Evolutionary conservation across 1,140 invertebrate species (phyloP).

Genomic region (Caenorhabditis brenneri): DNA sequence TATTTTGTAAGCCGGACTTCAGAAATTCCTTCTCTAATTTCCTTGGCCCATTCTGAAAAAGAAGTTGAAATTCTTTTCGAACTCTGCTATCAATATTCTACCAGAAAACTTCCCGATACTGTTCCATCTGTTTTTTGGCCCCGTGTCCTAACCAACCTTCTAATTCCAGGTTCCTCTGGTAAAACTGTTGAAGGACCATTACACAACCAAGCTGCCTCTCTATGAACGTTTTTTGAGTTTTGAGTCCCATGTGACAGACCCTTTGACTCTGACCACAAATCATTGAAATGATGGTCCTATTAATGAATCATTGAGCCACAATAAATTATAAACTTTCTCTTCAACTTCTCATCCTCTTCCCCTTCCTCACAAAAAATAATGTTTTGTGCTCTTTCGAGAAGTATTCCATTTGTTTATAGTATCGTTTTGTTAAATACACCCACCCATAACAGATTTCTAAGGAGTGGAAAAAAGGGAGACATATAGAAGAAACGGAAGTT

Average conservation of each 20-base stretch:
- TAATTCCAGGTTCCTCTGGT: no score
- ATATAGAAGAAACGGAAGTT: slow-evolving; percentile 35
- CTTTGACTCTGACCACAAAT: not conserved
- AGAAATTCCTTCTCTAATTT: no score
- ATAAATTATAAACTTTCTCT: slow-evolving; percentile 11
- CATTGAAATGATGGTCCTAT: not conserved
- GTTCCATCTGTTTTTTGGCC: no score
- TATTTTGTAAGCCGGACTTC: no score
- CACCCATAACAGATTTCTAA: not conserved
- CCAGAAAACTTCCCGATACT: no score
- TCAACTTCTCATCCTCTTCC: not conserved
- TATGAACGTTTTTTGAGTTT: not conserved
- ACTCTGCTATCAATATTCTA: no score
- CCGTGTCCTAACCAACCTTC: no score
- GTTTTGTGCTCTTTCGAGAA: no score
- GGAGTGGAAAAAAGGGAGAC: not conserved
- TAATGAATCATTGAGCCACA: not conserved
- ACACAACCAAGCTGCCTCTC: no score
- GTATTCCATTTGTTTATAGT: not conserved
- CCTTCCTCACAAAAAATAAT: not conserved
- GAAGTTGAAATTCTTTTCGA: no score
- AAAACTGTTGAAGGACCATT: no score
- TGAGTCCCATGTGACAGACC: not conserved
- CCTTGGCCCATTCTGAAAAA: no score
- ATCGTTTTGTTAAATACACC: slow-evolving; percentile 8